These are phyloP conservation scores for Apoda limacodes DNA, from an alignment of 2,888 invertebrate species.

Conservation along the genomic window DNA sequence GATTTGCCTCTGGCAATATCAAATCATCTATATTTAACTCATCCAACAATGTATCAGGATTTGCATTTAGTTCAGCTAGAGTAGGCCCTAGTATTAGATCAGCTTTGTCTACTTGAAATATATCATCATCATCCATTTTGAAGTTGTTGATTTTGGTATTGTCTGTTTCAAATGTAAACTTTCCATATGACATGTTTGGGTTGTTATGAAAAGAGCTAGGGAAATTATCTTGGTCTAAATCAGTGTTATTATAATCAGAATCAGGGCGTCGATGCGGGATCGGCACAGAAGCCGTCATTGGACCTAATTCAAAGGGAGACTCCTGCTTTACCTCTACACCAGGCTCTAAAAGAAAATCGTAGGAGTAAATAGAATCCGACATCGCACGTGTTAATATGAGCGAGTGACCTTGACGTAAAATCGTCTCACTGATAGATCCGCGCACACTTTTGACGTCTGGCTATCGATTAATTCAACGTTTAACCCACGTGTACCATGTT, in stretches of 20 bases:
- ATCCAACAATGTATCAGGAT: slow-evolving; percentile 84
- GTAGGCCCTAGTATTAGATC: slow-evolving; percentile 88
- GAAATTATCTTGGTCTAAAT: slow-evolving; percentile 64
- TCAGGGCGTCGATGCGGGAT: slow-evolving; percentile 69
- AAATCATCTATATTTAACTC: slow-evolving; percentile 91
- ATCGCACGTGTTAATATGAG: slow-evolving; percentile 67
- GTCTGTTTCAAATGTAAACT: slow-evolving; percentile 52
- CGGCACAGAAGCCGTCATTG: slow-evolving; percentile 72
- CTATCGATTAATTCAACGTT: slow-evolving; percentile 48
- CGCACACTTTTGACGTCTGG: slow-evolving; percentile 60
- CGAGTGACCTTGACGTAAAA: slow-evolving; percentile 62
- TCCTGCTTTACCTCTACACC: slow-evolving; percentile 75
- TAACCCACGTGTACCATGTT: slow-evolving; percentile 60
- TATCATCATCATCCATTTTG: slow-evolving; percentile 89
- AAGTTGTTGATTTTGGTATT: slow-evolving; percentile 71
- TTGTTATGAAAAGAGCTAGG: slow-evolving; percentile 51
- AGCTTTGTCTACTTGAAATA: slow-evolving; percentile 88
- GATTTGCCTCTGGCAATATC: slow-evolving; percentile 75
- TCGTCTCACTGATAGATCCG: slow-evolving; percentile 62
- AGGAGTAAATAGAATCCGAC: slow-evolving; percentile 73
- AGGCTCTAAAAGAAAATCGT: slow-evolving; percentile 73
- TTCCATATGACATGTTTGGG: slow-evolving; percentile 46
- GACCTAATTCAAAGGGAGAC: slow-evolving; percentile 54
- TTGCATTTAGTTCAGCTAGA: slow-evolving; percentile 86
- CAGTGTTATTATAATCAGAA: slow-evolving; percentile 63